A percentile compares a stretch with the other conserved stretches of the same genome.
Conservation (phyloP, 2,888 invertebrate genomes). For the Drosophila percnosoma region DNA sequence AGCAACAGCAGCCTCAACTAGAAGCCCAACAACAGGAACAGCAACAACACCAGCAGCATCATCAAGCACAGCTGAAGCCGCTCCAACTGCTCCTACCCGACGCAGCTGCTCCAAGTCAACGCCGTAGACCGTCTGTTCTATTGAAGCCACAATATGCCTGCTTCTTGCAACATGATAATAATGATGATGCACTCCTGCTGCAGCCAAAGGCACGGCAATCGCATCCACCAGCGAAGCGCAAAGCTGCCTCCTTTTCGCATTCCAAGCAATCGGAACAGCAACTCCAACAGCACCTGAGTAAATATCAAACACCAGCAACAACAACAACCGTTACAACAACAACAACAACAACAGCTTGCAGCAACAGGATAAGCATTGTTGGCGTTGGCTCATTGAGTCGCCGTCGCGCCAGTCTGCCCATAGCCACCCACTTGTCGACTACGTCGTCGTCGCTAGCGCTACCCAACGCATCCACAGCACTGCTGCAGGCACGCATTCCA, state of each 20-base stretch:
- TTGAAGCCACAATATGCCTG: slow-evolving; percentile 83
- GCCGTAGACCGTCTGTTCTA: slow-evolving; percentile 72
- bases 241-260: slow-evolving; percentile 66
- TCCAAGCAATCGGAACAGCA: slow-evolving; percentile 6
- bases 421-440: slow-evolving; percentile 26
- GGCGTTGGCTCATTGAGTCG: slow-evolving; percentile 24
- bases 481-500: slow-evolving; percentile 82
- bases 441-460: slow-evolving; percentile 62
- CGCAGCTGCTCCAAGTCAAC: slow-evolving; percentile 24
- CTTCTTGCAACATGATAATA: slow-evolving; percentile 67
- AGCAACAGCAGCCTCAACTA: slow-evolving; percentile 19
- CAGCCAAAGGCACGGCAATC: slow-evolving; percentile 10
- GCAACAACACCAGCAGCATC: slow-evolving; percentile 20
- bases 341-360: slow-evolving; percentile 39
- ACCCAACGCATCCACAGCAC: slow-evolving; percentile 69
- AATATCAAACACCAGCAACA: slow-evolving; percentile 51
- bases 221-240: slow-evolving; percentile 45
- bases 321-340: slow-evolving; percentile 20
- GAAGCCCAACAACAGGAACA: slow-evolving; percentile 28
- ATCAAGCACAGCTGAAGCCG: slow-evolving; percentile 5
- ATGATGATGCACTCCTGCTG: slow-evolving; percentile 55
- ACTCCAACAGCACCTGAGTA: slow-evolving; percentile 52
- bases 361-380: slow-evolving; percentile 9
- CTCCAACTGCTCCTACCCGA: slow-evolving; percentile 1
- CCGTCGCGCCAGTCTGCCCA: slow-evolving; percentile 69